Conservation (phyloP, 2,797 vertebrate species). For the Tinamus major region DNA sequence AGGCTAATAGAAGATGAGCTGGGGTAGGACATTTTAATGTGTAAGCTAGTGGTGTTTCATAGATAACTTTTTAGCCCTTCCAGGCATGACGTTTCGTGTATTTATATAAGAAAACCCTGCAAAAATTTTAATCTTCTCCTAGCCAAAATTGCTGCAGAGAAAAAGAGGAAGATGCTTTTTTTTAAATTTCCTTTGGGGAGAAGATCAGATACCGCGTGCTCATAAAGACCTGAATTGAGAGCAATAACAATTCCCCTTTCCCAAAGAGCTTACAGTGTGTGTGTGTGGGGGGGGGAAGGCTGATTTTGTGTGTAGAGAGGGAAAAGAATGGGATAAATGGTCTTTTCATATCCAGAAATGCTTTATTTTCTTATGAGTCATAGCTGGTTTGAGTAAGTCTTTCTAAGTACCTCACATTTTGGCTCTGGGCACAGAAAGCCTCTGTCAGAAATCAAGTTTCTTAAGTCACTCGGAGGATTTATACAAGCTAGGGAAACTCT, state of each 20-base stretch:
- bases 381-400: conserved; percentile 30
- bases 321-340: conserved; percentile 16
- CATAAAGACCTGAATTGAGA: conserved; percentile 38
- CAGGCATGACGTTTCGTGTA: neutral
- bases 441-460: conserved; percentile 18
- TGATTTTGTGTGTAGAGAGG: neutral
- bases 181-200: conserved; percentile 11
- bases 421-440: conserved; percentile 11
- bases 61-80: neutral
- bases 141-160: neutral
- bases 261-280: conserved; percentile 39
- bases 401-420: conserved; percentile 41
- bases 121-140: neutral
- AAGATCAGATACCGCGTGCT: conserved; percentile 43
- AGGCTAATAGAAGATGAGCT: neutral
- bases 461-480: neutral
- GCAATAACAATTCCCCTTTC: conserved; percentile 36
- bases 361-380: conserved; percentile 66
- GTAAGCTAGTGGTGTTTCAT: neutral
- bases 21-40: neutral
- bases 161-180: neutral
- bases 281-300: neutral
- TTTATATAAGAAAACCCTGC: conserved; percentile 2
- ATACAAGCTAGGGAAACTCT: neutral
- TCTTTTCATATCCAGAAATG: conserved; percentile 57